phyloP scores from a whole-genome alignment of 2,797 vertebrate species.

The Sciaenops ocellatus region DNA sequence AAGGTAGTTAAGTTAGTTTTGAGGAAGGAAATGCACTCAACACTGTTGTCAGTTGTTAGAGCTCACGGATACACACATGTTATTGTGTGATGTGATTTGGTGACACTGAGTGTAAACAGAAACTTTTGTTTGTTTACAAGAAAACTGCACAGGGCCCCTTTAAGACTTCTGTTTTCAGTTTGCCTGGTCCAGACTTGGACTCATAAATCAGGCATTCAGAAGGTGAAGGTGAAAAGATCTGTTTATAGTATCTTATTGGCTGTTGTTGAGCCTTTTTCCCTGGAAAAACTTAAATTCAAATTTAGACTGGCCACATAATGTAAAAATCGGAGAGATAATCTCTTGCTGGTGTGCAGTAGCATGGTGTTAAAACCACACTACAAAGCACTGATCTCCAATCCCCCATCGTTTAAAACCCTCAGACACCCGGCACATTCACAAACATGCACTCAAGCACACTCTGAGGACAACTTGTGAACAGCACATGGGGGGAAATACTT shows the following conservation, averaged over 20 bases:
- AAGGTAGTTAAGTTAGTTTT: no score
- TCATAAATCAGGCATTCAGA: conserved; percentile 3
- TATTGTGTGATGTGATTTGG: background rate
- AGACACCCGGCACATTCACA: conserved; percentile 62
- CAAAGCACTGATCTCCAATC: conserved; percentile 54
- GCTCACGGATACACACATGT: background rate
- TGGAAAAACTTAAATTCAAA: background rate
- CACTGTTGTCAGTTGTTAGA: background rate
- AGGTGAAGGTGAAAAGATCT: background rate
- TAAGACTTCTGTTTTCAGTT: conserved; percentile 27
- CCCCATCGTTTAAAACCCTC: conserved; percentile 48
- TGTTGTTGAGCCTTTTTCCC: background rate
- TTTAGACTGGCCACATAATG: background rate
- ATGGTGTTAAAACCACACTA: conserved; percentile 44
- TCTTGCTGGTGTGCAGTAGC: conserved; percentile 14
- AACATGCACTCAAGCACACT: conserved; percentile 71
- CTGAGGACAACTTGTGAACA: conserved; percentile 72
- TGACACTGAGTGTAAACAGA: background rate
- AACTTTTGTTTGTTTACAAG: background rate
- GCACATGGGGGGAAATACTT: conserved; percentile 79
- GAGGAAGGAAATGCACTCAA: background rate
- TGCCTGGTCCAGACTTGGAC: conserved; percentile 4
- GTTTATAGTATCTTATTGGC: background rate
- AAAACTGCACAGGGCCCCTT: background rate
- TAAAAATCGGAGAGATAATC: conserved; percentile 10